Conservation (phyloP, 2,797 vertebrate species). For the Esox lucius region DNA sequence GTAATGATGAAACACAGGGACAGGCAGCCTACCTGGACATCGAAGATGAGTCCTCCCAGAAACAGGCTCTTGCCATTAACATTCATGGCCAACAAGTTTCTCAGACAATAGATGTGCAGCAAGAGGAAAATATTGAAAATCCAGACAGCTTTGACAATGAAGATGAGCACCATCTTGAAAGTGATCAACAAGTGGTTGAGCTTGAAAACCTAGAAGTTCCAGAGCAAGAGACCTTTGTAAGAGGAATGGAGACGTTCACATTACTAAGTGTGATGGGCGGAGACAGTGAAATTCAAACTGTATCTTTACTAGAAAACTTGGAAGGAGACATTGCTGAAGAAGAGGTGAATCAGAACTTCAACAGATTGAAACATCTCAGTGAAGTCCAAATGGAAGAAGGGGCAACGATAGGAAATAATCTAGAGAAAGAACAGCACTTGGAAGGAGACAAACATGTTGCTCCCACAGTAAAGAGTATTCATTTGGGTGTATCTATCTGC, state of each 20-base stretch:
- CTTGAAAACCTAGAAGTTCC: conserved; percentile 76
- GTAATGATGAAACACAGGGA: conserved; percentile 66
- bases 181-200: conserved; percentile 43
- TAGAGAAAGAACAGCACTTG: conserved; percentile 28
- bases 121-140: conserved; percentile 77
- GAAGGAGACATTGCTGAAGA: conserved; percentile 34
- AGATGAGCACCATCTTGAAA: conserved; percentile 25
- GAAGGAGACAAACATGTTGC: conserved; percentile 39
- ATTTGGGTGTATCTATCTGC: conserved; percentile 44
- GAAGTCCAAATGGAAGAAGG: conserved; percentile 35
- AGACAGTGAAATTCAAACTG: conserved; percentile 24
- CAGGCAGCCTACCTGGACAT: conserved; percentile 7
- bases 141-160: conserved; percentile 41
- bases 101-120: conserved; percentile 55
- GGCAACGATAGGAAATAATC: conserved; percentile 19
- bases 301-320: conserved; percentile 37
- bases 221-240: conserved; percentile 52
- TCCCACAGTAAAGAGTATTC: conserved; percentile 35
- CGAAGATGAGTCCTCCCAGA: conserved; percentile 26
- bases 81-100: conserved; percentile 31
- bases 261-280: conserved; percentile 29
- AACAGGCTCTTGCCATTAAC: conserved; percentile 8
- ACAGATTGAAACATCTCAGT: conserved; percentile 55
- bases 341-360: conserved; percentile 74
- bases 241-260: conserved; percentile 30